Evolutionary conservation across 2,797 vertebrate genomes (phyloP).

Genomic region (Eulemur albifrons): DNA sequence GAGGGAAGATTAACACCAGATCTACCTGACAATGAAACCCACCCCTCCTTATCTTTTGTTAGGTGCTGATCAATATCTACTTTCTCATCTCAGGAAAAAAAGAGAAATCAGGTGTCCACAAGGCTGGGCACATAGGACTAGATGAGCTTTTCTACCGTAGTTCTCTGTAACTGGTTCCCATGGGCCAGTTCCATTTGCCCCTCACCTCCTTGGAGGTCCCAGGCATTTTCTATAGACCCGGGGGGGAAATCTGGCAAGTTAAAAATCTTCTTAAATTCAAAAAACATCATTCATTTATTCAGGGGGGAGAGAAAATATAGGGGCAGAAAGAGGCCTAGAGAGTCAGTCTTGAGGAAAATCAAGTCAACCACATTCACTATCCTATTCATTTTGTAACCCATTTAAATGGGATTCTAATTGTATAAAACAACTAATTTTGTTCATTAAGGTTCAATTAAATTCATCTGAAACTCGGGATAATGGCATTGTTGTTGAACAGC

Average conservation of each 20-base stretch:
- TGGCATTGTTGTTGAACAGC: conserved; percentile 72
- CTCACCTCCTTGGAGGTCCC: neutral
- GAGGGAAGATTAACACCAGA: neutral
- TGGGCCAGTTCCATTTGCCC: neutral
- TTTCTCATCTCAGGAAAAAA: neutral
- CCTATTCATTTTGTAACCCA: conserved; percentile 73
- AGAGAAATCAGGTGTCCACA: neutral
- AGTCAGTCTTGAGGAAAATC: conserved; percentile 67
- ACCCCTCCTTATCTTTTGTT: neutral
- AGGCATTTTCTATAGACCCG: neutral
- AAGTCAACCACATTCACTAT: conserved; percentile 65
- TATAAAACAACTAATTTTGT: conserved; percentile 79
- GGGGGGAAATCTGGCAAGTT: neutral
- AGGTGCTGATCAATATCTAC: neutral
- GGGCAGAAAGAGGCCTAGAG: conserved; percentile 19
- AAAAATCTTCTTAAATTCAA: conserved; percentile 20
- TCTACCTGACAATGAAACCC: neutral
- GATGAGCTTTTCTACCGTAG: neutral
- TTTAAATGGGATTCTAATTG: conserved; percentile 78
- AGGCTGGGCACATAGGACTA: neutral
- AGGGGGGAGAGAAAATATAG: neutral
- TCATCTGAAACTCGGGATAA: conserved; percentile 79
- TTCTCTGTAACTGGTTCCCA: neutral
- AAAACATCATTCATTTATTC: conserved; percentile 37
- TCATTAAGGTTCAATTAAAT: conserved; percentile 82